Base-by-base conservation (phyloP, 2,888 invertebrate species). In the Caenorhabditis plicata region DNA sequence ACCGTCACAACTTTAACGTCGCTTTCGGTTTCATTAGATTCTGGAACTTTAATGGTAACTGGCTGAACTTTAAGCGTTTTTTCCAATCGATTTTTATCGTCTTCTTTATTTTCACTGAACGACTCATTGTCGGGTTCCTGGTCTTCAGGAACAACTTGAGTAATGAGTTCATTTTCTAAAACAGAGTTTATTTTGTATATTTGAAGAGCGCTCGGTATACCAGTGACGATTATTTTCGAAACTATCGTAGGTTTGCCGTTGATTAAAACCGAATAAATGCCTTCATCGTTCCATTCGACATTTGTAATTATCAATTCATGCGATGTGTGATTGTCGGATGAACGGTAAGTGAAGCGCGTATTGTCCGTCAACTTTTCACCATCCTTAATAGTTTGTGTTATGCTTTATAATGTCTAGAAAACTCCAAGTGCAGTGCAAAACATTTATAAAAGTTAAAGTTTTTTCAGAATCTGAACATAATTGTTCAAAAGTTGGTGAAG, bases 241-340 rank as follows among this genome's bases (percentile, higher is more conserved):
- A 76, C 75, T 8, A 72, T 57, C 20, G 69, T 65, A 33, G 58
- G 67, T 9, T 58, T 62, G 23, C 65, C 75, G 25, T 68, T 72
- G 19, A 76, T 68, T 5, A 63, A 19, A 8, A 70, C 67, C 2
- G 64, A 64, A 43, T 73, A 75, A 42, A 71, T 68, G 17, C 73
- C 76, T 19, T 64, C 64, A 49, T 76, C 76, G 13, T 43, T 51
- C 33, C 63, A 64, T 3, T 46, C 39, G 15, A 73, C 58, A 32
- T 65, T 60, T 11, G 57, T 49, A 25, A 76, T 73, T 13, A 71
- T 64, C 35, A 76, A 57, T 17, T 63, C 63, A 41, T 76, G 76
- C 15, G 58, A 50, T 20, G 46, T 60, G 9, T 54, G 56, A 44
- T 63, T 60, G 22, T 48, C 55, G 9, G 51, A 25, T 9, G 56